Evolutionary conservation across 2,797 vertebrate genomes (phyloP), one percentile per base, ranked within the genome.

Genomic region (Cirrhinus molitorella): DNA sequence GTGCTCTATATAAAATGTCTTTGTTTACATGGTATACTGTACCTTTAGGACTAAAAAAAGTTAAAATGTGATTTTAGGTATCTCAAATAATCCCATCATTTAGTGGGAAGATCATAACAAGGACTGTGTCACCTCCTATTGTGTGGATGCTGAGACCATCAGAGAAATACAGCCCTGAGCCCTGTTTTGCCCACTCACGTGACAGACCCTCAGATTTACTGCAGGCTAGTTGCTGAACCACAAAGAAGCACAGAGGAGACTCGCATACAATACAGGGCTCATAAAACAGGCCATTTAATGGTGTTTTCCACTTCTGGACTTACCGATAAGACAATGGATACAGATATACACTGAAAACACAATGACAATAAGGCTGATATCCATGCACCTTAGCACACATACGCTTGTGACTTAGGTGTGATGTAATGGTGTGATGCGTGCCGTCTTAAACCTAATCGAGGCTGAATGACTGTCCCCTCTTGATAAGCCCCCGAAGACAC

Each of bases 201-300:
- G 37, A 70, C 34, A 70, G 66, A 57, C 17, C 57, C 40, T 67
- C 16, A 73, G 61, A 86, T 84, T 83, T 83, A 87, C 68, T 77
- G 59, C 61, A 74, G n/a, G 12, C 17, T 81, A 71, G 34, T 57
- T 28, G 21, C 79, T 28, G 34, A 31, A 63, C 11, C 47, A 61
- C 83, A 84, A 67, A 66, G 21, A 23, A 80, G 12, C 59, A 72
- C 37, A 77, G 25, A 83, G 9, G 23, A 78, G 57, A 25, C 37
- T 31, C 7, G 6, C 10, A 7, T 51, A 65, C 34, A 57, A 47
- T 13, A 78, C 34, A 49, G 37, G 45, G 23, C 66, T 47, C 65
- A 81, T 85, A 82, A 77, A 85, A 34, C 66, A 19, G 23, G 5
- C 5, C 19, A 47, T 34, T 49, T 28, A 67, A 57, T 70, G 31